phyloP scores from a whole-genome alignment of 2,113 vertebrate genomes.

The Crocuta crocuta region DNA sequence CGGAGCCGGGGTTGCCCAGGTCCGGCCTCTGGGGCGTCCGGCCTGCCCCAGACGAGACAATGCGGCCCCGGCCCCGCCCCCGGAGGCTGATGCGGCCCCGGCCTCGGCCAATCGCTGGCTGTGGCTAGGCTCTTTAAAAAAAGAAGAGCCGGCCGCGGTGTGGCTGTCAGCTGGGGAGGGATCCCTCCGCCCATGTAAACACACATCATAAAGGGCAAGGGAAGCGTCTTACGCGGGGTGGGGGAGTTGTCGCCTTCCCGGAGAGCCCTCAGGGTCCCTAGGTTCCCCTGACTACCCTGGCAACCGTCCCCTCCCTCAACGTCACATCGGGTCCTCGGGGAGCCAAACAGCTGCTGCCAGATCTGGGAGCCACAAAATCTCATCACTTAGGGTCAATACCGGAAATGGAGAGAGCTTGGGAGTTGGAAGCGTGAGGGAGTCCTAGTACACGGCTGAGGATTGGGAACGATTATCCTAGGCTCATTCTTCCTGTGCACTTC shows the following conservation, averaged over 20 bases:
- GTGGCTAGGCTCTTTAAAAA: slow-evolving; percentile 88
- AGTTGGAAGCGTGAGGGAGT: neutral
- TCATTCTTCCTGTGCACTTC: neutral
- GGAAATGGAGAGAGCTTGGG: slow-evolving; percentile 17
- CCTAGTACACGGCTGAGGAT: neutral
- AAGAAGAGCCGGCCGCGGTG: slow-evolving; percentile 84
- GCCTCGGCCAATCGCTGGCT: slow-evolving; percentile 75
- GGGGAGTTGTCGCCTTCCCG: neutral
- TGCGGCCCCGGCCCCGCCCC: slow-evolving; percentile 78
- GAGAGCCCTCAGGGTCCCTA: neutral
- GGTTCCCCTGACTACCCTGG: neutral
- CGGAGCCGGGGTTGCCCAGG: neutral
- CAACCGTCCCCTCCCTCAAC: neutral
- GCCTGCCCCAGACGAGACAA: slow-evolving; percentile 78
- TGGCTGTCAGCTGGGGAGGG: slow-evolving; percentile 86
- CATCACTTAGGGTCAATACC: neutral
- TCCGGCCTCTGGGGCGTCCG: neutral
- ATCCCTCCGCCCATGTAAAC: slow-evolving; percentile 90
- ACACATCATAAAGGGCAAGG: slow-evolving; percentile 82
- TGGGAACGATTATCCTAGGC: neutral
- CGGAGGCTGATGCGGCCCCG: slow-evolving; percentile 55
- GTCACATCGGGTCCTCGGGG: neutral
- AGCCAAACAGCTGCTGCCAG: neutral
- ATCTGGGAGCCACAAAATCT: neutral
- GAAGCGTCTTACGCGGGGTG: slow-evolving; percentile 2